Evolutionary conservation across 2,888 invertebrate species (phyloP), one percentile per base, ranked within the genome.

Genomic region (Onchidella celtica): DNA sequence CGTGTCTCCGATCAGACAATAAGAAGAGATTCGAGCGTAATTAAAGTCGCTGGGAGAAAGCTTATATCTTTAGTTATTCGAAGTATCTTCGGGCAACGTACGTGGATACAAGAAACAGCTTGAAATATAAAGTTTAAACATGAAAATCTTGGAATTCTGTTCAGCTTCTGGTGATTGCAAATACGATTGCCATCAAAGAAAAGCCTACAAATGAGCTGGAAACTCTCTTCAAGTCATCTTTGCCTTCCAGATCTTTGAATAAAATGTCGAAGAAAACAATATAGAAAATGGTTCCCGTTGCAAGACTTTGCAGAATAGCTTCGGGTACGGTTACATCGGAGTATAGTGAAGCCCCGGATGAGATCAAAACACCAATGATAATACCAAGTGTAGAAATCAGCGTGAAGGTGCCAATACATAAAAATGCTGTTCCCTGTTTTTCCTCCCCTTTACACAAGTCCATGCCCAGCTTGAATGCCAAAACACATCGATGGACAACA

Each of bases 221-320:
- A 59, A 91, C 87, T 78, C 90, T 87, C 78, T 89, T 90, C 29
- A 90, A 86, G 68, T 91, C 89, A 29, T 89, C 89, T 69, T 89
- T 87, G 17, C 90, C 90, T 63, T 90, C 87, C 40, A 91, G 81
- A 80, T 90, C 90, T 73, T 90, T 90, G 79, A 88, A 90, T n/a
- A 91, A 83, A 79, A 91, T 89, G 73, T 91, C 90, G 77, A 91
- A 88, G 84, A 91, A 90, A 34, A 91, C 88, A 47, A 91, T 91
- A 83, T 90, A 91, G 68, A 91, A 88, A 63, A 91, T 88, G 34
- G 90, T 90, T 17, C 91, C 91, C 0, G 90, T 90, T 3, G 90
- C 88, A 21, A 91, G 83, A 74, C 89, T 89, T 84, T 91, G 91
- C 63, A 91, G 84, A 63, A 91, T 89, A 3, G 90, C 90, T 70